Base-by-base conservation (phyloP, 1,140 invertebrate species). In the Neodiprion fabricii region DNA sequence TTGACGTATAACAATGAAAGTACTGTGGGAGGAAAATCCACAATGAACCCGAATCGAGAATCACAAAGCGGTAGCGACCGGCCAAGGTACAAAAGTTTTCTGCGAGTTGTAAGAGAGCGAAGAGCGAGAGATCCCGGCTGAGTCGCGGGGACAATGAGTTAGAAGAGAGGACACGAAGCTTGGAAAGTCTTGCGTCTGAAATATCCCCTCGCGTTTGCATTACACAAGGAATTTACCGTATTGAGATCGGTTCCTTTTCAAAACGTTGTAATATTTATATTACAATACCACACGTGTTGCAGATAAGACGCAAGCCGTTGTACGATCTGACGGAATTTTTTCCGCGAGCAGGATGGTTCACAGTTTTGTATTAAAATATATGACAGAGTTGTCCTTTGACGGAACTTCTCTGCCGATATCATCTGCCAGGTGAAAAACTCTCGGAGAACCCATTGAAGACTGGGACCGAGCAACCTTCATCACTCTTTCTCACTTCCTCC, bases 11-110 rank as follows among this genome's bases (percentile, higher is more conserved):
- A 77, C 71, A 76, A 73, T 61, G 66, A 72, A 67, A 67, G 76
- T n/a, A 66, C 48, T 49, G 47, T 82, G 76, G 80, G 76, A 79
- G 72, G 75, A 78, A 76, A 76, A 72, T 74, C 66, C 21, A 71
- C n/a, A 71, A 71, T 40, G 70, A 71, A 21, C 48, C 48, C 48
- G 70, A 71, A 71, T 71, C 70, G 48, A 61, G 53, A 12, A 21
- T 40, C 40, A 71, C 70, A 71, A 71, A 71, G 70, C 21, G n/a
- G 48, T n/a, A 12, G 53, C 53, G 53, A 61, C 53, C 53, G 53
- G n/a, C 9, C 48, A 11, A 23, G 40, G n/a, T 61, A 81, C 79
- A 81, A 80, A 79, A 67, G 74, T 76, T 71, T 66, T 50, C 28
- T 40, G 28, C 73, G 61, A n/a, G 48, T 74, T 68, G 49, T 67